Evolutionary conservation across 2,888 invertebrate genomes (phyloP).

Genomic region (Schizotus pectinicornis): DNA sequence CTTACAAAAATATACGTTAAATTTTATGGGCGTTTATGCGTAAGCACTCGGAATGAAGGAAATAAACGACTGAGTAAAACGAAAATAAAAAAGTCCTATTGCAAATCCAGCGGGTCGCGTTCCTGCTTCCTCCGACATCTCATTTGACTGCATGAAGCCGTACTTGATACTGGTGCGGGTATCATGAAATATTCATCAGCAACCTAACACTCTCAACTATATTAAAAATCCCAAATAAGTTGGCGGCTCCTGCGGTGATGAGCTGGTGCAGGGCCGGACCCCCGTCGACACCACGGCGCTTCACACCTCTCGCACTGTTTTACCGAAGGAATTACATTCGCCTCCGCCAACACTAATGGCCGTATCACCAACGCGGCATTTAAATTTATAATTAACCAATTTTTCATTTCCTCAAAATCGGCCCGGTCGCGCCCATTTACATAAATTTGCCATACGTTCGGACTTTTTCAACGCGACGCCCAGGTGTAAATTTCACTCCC

Average conservation of each 20-base stretch:
- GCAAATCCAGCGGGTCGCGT: slow-evolving; percentile 53
- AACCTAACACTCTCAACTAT: slow-evolving; percentile 58
- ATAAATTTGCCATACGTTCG: neutral
- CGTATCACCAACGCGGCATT: slow-evolving; percentile 18
- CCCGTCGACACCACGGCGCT: slow-evolving; percentile 41
- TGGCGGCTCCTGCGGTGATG: slow-evolving; percentile 47
- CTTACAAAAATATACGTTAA: slow-evolving; percentile 57
- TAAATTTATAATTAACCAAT: slow-evolving; percentile 33
- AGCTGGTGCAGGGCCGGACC: slow-evolving; percentile 46
- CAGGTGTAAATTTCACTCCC: too few species aligned
- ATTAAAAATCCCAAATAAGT: slow-evolving; percentile 60
- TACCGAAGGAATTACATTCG: slow-evolving; percentile 24
- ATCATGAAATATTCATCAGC: slow-evolving; percentile 61
- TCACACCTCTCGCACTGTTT: slow-evolving; percentile 41
- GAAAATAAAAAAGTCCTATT: slow-evolving; percentile 55
- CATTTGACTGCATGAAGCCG: slow-evolving; percentile 52
- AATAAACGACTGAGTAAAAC: slow-evolving; percentile 54
- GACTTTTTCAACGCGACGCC: too few species aligned
- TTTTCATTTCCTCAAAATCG: slow-evolving; percentile 31
- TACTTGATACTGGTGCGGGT: slow-evolving; percentile 56
- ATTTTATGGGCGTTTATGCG: slow-evolving; percentile 57
- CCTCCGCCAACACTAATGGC: slow-evolving; percentile 17
- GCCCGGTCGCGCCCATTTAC: neutral
- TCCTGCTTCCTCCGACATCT: slow-evolving; percentile 52
- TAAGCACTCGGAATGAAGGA: slow-evolving; percentile 54